Evolutionary conservation across 2,113 vertebrate species (phyloP).

Genomic region (Centropus unirufus): DNA sequence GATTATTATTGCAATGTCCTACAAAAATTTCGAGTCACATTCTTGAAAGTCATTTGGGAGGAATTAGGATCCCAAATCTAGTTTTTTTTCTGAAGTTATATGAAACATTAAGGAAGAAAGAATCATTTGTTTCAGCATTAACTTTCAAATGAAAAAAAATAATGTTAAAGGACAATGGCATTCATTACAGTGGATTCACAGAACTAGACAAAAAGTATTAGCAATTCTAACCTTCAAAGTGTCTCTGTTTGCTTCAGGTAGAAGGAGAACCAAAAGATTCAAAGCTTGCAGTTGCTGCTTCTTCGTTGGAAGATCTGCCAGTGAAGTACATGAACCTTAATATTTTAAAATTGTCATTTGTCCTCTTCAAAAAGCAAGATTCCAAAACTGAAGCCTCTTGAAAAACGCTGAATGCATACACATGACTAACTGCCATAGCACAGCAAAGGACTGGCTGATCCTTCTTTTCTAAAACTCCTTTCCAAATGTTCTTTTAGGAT

Average conservation of each 20-base stretch:
- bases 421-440: neutral
- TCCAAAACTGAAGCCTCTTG: neutral
- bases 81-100: neutral
- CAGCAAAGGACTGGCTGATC: slow-evolving; percentile 8
- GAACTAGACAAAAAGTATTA: neutral
- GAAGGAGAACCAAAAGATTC: slow-evolving; percentile 92
- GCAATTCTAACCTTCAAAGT: slow-evolving; percentile 87
- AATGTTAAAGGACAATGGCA: neutral
- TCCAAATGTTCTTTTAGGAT: slow-evolving; percentile 38
- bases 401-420: neutral
- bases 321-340: slow-evolving; percentile 47
- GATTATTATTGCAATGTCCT: neutral
- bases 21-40: slow-evolving; percentile 18
- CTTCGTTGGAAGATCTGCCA: slow-evolving; percentile 87
- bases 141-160: neutral
- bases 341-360: neutral
- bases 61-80: neutral
- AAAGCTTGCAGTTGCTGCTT: slow-evolving; percentile 93
- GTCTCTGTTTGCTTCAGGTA: slow-evolving; percentile 89
- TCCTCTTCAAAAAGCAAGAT: neutral
- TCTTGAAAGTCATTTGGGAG: slow-evolving; percentile 6
- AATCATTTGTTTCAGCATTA: neutral
- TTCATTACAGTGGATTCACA: neutral
- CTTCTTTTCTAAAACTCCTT: slow-evolving; percentile 18
- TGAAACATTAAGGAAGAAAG: neutral